Evolutionary conservation across 2,113 vertebrate species (phyloP), one percentile per base, ranked within the genome.

Genomic region (Silurus asotus): DNA sequence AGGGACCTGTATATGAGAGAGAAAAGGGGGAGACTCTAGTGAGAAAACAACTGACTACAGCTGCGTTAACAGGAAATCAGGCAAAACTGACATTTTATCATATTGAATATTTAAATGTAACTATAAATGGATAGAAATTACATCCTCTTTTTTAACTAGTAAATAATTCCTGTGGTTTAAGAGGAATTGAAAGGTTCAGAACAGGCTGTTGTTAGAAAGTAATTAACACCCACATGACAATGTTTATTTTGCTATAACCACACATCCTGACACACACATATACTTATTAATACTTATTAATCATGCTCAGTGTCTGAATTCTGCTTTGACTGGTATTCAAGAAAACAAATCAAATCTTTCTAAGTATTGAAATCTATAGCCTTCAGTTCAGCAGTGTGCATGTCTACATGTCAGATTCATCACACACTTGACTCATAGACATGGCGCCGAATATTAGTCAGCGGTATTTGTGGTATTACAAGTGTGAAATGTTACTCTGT

Each of bases 401-500:
- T 7, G 72, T 53, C 20, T 53, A 5, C 10, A 13, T 76, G 72
- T 76, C 9, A n/a, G 14, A 53, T 55, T 56, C 75, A 77, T 25
- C 51, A 7, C 75, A 56, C 61, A 55, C 45, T 69, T 59, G 13
- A 6, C 49, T 84, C 15, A 49, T 6, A 74, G 45, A 62, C 23
- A 25, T 51, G 37, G 48, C 15, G 17, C 7, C 58, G 76, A 85
- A 67, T 45, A 67, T 78, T 23, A 59, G 55, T 83, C 67, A 59
- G 82, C 67, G 6, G 62, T 81, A 17, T 80, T 62, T 58, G 45
- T 48, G 25, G 53, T 56, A 74, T 64, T 80, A 45, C 8, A 58
- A 74, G 8, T 74, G 61, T 88, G 55, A 78, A 59, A 48, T 48
- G 45, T 69, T 65, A 67, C 61, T 53, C 77, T 20, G 37, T 83